These are phyloP conservation scores for Octopus sinensis DNA, from an alignment of 1,140 invertebrate genomes.

Conservation along the genomic window DNA sequence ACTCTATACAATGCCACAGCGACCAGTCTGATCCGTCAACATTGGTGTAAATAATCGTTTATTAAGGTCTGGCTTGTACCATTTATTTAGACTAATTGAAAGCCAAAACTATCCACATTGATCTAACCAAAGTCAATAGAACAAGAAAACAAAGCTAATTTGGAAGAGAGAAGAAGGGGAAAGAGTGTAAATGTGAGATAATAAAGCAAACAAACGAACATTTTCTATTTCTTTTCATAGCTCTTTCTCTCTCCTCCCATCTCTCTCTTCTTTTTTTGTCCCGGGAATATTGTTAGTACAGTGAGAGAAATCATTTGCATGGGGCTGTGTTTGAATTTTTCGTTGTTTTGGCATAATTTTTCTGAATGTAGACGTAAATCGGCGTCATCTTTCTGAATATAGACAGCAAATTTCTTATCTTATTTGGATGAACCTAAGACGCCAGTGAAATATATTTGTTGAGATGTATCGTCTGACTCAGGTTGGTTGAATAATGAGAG, in stretches of 20 bases:
- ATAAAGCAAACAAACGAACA: background rate
- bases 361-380: too few species aligned
- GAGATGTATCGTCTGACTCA: too few species aligned
- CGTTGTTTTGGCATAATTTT: too few species aligned
- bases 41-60: constrained; percentile 6
- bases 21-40: background rate
- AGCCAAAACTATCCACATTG: constrained; percentile 3
- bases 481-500: too few species aligned
- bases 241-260: background rate
- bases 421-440: too few species aligned
- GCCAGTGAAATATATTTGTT: too few species aligned
- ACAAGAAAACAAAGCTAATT: background rate
- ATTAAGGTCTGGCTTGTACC: background rate
- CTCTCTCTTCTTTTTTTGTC: background rate
- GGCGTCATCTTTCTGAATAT: too few species aligned
- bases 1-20: too few species aligned
- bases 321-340: too few species aligned
- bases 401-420: too few species aligned
- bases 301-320: too few species aligned
- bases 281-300: too few species aligned
- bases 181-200: background rate
- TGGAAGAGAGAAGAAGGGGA: background rate
- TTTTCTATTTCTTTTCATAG: background rate
- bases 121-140: background rate
- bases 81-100: constrained; percentile 12